Conservation (phyloP, 2,113 vertebrate species). For the Illadopsis cleaveri region DNA sequence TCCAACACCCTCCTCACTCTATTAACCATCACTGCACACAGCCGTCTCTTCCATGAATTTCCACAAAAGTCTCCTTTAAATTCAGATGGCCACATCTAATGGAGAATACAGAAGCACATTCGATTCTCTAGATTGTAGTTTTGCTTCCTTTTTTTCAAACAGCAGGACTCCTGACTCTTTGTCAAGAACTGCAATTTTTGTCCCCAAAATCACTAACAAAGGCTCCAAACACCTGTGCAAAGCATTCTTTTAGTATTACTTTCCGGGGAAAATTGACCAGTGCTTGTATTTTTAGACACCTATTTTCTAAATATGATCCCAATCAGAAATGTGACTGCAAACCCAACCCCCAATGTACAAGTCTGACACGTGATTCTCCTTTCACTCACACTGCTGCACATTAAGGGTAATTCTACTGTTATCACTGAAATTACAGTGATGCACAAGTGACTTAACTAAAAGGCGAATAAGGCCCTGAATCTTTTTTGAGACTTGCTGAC, state of each 20-base stretch:
- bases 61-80: background rate
- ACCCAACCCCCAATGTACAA: background rate
- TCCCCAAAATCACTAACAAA: background rate
- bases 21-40: fast-evolving
- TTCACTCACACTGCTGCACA: background rate
- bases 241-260: background rate
- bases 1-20: fast-evolving
- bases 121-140: background rate
- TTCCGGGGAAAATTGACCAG: background rate
- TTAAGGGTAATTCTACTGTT: background rate
- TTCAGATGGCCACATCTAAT: background rate
- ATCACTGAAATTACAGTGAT: background rate
- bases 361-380: background rate
- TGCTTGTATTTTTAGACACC: background rate
- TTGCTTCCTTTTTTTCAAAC: background rate
- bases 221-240: background rate
- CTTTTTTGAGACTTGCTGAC: conserved; percentile 3
- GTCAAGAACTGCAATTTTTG: background rate
- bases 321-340: background rate
- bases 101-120: background rate
- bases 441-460: background rate
- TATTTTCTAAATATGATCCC: background rate
- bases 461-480: background rate
- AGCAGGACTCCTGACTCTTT: background rate
- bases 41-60: fast-evolving